Evolutionary conservation across 1,140 invertebrate genomes (phyloP), one percentile per base, ranked within the genome.

Genomic region (Dryas iulia): DNA sequence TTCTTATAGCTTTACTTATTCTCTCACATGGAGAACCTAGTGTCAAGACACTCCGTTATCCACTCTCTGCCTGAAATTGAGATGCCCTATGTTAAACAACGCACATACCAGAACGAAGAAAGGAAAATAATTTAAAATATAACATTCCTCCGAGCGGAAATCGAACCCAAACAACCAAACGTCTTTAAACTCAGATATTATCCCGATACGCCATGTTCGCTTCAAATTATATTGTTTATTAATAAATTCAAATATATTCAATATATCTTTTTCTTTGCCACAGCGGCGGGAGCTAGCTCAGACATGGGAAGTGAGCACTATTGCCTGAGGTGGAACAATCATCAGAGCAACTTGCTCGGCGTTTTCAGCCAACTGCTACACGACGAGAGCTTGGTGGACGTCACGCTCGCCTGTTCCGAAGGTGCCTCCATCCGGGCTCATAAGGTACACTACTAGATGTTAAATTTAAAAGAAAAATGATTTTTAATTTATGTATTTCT

Each of bases 231-330:
- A n/a, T n/a, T 3, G 26, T 28, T 3, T 28, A 3, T 28, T 28
- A 6, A 3, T 28, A 28, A 28, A 3, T 28, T 28, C 6, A 28
- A n/a, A 35, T 53, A 53, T 53, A 53, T 53, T 53, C 11, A 53
- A 8, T 53, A 10, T 53, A 53, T 8, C n/a, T 56, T 26, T 56
- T 56, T 26, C 10, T 56, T 6, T 25, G 1, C 10, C 18, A 54
- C 94, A 96, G 94, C 95, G 96, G 95, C 95, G 95, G 94, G 95
- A 96, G 94, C 94, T 95, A 95, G 94, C 95, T 95, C 95, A 96
- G 95, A 96, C 95, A 97, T 97, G 96, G 96, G 96, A 96, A 97
- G 96, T 96, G 96, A 97, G 95, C 96, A 97, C 94, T 97, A 97
- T 95, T 97, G 96, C 95, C 96, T 97, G 94, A 96, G 96, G 95